Evolutionary conservation across 1,140 invertebrate genomes (phyloP).

Genomic region (Maconellicoccus hirsutus): DNA sequence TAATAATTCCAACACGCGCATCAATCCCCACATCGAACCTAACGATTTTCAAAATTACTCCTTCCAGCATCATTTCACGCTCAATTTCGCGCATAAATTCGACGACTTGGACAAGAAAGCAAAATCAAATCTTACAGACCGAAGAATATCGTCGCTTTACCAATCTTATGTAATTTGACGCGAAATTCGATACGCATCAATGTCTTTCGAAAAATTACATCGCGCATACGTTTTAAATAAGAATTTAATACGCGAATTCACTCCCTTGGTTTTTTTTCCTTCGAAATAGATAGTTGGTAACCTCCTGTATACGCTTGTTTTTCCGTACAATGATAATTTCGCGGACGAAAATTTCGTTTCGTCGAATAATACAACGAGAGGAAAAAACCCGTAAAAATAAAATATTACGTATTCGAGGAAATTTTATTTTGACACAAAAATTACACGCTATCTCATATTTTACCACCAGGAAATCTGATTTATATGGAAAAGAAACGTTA

Average conservation of each 20-base stretch:
- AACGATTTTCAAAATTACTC: too few species aligned
- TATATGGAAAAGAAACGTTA: not conserved
- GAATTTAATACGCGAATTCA: not conserved
- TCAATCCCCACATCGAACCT: too few species aligned
- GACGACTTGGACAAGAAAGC: not conserved
- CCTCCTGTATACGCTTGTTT: not conserved
- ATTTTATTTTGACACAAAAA: not conserved
- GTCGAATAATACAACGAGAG: not conserved
- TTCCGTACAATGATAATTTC: not conserved
- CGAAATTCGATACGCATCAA: not conserved
- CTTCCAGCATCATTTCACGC: not conserved
- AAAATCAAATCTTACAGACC: not conserved
- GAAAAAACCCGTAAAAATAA: not conserved
- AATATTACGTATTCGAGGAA: slow-evolving; percentile 1
- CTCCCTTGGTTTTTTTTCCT: too few species aligned
- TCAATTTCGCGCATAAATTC: not conserved
- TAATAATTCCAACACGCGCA: too few species aligned
- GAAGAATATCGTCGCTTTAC: too few species aligned
- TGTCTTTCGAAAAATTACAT: not conserved
- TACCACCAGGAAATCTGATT: not conserved
- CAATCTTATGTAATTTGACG: too few species aligned
- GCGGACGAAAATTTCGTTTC: not conserved
- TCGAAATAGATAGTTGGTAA: not conserved
- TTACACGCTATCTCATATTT: not conserved
- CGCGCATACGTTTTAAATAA: not conserved